phyloP scores from a whole-genome alignment of 2,888 invertebrate species.

The Mesorhabditis belari region DNA sequence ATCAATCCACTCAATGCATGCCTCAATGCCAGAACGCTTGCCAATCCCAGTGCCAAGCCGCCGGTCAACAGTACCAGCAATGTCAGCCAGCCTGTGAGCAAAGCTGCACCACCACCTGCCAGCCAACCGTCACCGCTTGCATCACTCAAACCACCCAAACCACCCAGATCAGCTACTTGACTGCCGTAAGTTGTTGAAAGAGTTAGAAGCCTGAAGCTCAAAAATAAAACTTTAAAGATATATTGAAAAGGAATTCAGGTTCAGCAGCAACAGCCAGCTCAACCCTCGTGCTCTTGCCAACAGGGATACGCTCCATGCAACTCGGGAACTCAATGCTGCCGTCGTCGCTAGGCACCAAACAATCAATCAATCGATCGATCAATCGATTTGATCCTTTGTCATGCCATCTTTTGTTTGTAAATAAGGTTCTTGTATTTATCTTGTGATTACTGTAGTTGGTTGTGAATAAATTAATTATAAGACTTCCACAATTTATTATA shows the following conservation, averaged over 20 bases:
- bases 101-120: slow-evolving; percentile 22
- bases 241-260: neutral
- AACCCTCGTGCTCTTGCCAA: neutral
- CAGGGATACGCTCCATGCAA: neutral
- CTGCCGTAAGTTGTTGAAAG: neutral
- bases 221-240: neutral
- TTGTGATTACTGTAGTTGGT: too few relatives aligned
- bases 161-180: neutral
- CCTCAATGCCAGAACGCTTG: slow-evolving; percentile 27
- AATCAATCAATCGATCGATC: too few relatives aligned
- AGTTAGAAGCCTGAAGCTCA: too few relatives aligned
- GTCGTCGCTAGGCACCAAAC: neutral
- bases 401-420: neutral
- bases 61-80: slow-evolving; percentile 12
- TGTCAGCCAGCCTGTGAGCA: slow-evolving; percentile 27
- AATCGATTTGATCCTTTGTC: too few relatives aligned
- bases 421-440: too few relatives aligned
- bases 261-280: neutral
- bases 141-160: too few relatives aligned
- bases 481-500: too few relatives aligned
- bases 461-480: too few relatives aligned
- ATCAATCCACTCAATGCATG: slow-evolving; percentile 22
- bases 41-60: slow-evolving; percentile 14
- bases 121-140: neutral
- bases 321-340: neutral